Percentiles rank a stretch among this genome's conserved stretches.
Conservation (phyloP, 2,797 vertebrate genomes). For the Chrysocyon brachyurus region DNA sequence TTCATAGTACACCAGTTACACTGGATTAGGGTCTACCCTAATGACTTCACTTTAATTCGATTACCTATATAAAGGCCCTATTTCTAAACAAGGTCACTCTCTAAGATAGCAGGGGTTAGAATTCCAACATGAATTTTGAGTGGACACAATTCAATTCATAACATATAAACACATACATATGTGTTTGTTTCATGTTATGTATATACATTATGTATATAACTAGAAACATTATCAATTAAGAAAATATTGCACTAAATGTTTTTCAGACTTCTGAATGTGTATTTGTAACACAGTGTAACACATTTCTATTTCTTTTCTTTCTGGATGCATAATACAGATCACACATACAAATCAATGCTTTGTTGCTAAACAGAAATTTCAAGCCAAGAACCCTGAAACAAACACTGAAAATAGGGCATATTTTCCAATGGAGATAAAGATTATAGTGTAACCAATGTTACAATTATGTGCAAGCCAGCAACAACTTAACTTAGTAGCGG, state of each 20-base stretch:
- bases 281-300: background rate
- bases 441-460: constrained; percentile 88
- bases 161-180: background rate
- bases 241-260: background rate
- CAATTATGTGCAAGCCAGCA: constrained; percentile 89
- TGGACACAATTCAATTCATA: background rate
- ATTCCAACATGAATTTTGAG: background rate
- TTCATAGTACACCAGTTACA: background rate
- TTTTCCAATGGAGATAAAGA: constrained; percentile 91
- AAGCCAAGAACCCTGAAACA: constrained; percentile 82
- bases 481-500: constrained; percentile 85
- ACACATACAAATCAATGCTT: constrained; percentile 68
- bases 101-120: background rate
- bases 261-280: background rate
- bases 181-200: background rate
- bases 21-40: background rate
- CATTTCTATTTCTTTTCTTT: constrained; percentile 47
- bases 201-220: background rate
- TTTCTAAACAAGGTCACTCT: constrained; percentile 37
- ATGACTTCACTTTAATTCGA: background rate
- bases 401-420: constrained; percentile 87
- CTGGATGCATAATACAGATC: constrained; percentile 28
- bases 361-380: constrained; percentile 79
- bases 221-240: background rate
- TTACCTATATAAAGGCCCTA: background rate